Evolutionary conservation across 2,888 invertebrate species (phyloP).

Genomic region (Apotomis capreana): DNA sequence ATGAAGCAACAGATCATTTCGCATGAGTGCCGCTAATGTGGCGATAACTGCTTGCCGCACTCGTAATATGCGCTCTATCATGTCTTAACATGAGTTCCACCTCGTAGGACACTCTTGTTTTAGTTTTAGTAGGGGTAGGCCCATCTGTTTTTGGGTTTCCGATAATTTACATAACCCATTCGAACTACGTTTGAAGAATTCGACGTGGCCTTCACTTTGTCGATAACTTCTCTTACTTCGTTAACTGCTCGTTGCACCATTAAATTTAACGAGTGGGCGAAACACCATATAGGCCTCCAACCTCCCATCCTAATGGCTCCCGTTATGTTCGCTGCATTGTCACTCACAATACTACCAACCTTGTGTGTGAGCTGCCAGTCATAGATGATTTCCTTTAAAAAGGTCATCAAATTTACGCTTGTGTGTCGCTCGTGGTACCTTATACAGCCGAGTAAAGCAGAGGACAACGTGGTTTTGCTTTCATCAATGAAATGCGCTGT

Average conservation of each 20-base stretch:
- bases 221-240: background rate
- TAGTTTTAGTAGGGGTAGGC: background rate
- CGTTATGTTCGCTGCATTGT: background rate
- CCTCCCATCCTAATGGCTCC: background rate
- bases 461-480: too few species aligned
- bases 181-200: conserved; percentile 11
- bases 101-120: conserved; percentile 13
- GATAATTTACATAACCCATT: background rate
- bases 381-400: too few species aligned
- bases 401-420: too few species aligned
- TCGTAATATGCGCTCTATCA: background rate
- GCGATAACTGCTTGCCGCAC: background rate
- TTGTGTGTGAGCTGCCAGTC: too few species aligned
- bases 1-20: background rate
- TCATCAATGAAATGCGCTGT: conserved; percentile 2
- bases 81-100: conserved; percentile 15
- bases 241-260: background rate
- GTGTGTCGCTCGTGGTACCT: too few species aligned
- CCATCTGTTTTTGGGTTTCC: background rate
- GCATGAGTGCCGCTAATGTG: background rate
- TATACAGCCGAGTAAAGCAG: too few species aligned
- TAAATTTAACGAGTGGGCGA: conserved; percentile 12
- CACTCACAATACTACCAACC: too few species aligned
- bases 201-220: background rate
- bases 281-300: conserved; percentile 1